Base-by-base conservation (phyloP, 2,797 vertebrate genomes). In the Macroramphosus scolopax region DNA sequence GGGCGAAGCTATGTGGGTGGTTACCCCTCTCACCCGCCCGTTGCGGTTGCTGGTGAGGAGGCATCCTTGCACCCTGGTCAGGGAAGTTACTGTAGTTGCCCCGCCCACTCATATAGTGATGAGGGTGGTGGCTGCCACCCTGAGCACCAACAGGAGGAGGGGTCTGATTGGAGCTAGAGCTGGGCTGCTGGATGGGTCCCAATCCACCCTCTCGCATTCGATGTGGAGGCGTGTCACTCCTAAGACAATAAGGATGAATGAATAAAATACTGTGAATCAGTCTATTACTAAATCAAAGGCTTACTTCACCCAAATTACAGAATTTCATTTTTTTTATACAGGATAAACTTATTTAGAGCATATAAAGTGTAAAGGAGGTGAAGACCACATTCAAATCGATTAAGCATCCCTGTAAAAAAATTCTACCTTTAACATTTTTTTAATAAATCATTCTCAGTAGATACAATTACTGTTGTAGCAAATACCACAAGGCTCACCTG, bases 221-320 rank as follows among this genome's bases (percentile, higher is more conserved):
- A 26, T 90, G 90, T 8, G 94, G 92, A 64, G 93, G 93, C 5
- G 94, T 94, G 65, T 95, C 92, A 4, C 92, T 94, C 86, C 94
- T 97, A 63, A 26, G 14, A 54, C 10, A 46, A 59, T 60, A 6
- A 45, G 37, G 1, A 50, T n/a, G 0, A 1, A 32, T 55, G 11
- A 65, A 32, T 6, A 32, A 0, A 25, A 39, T 40, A 17, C 1
- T 17, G 2, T 22, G 25, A 15, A 18, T 50, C 7, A 43, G 34
- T 10, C 12, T 1, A 39, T n/a, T 14, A 14, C 5, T 4, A 11
- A 36, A 28, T 17, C 17, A 12, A 7, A 36, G 5, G 11, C 2
- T 5, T 1, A 35, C 6, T 38, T 49, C 1, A 30, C 1, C 6
- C 2, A 2, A 11, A 36, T 9, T n/a, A n/a, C n/a, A n/a, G n/a